Percentiles rank a stretch among this genome's conserved stretches.
Conservation (phyloP, 92 coral and sea anemone species). For the Galaxea fascicularis region DNA sequence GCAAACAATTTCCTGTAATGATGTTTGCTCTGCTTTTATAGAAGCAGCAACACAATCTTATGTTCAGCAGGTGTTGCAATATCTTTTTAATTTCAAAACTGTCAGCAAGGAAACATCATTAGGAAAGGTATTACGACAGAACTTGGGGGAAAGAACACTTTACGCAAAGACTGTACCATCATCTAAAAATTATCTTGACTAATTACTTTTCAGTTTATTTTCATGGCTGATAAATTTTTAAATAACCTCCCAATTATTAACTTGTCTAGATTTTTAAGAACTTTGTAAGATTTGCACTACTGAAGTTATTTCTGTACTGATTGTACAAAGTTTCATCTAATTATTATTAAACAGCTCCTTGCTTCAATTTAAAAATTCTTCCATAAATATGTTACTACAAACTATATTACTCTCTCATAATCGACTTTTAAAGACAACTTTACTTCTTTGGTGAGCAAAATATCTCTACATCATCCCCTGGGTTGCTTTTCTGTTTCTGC, state of each 20-base stretch:
- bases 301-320: slow-evolving; percentile 2
- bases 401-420: slow-evolving; percentile 19
- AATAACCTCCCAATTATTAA: background rate
- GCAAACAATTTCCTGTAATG: too few relatives aligned
- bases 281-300: background rate
- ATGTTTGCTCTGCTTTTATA: too few relatives aligned
- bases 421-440: slow-evolving; percentile 5
- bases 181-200: background rate
- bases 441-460: slow-evolving; percentile 58
- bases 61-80: too few relatives aligned
- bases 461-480: slow-evolving; percentile 89
- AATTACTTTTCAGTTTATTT: background rate
- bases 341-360: slow-evolving; percentile 10
- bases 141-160: background rate
- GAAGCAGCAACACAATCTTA: too few relatives aligned
- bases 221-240: background rate
- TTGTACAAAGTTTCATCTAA: background rate
- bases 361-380: slow-evolving; percentile 39
- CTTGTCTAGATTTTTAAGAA: background rate
- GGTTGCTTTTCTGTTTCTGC: slow-evolving; percentile 75
- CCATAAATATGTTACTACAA: slow-evolving; percentile 46
- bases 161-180: background rate
- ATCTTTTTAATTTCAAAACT: too few relatives aligned
- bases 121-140: background rate
- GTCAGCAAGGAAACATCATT: background rate